Base-by-base conservation (phyloP, 2,797 vertebrate genomes). In the Antennarius maculatus region DNA sequence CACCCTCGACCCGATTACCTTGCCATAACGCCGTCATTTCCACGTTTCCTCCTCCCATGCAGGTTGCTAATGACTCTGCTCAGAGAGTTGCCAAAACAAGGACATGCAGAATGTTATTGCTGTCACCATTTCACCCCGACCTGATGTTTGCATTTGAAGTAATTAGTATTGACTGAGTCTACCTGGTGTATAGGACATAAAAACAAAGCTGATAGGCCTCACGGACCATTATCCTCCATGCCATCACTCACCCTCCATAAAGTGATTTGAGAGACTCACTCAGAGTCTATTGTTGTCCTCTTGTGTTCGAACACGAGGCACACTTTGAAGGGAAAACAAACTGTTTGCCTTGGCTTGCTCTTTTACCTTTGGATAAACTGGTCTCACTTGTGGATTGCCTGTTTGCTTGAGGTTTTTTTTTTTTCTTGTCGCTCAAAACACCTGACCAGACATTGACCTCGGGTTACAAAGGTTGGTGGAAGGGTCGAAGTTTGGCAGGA, bases 381-480 rank as follows among this genome's bases (percentile, higher is more conserved):
- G 64, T 65, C 65, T 68, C 76, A 53, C 76, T 78, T 76, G 84
- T 68, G 61, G 79, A 83, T 81, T 66, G 80, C 83, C 74, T 91
- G 76, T 92, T 93, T 93, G 88, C 80, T 74, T 55, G 70, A 68
- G 74, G 17, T 64, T 69, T 83, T 82, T 68, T 72, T 17, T 61
- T 29, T 28, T 59, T 61, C 63, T 70, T 76, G 61, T 53, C 34
- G 66, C 78, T 75, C 53, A 55, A 74, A 88, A 85, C 92, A 93
- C 91, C 93, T 97, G 96, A 97, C 95, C 96, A 96, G 80, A 82
- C 84, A 70, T 74, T 96, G 96, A 96, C 96, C 96, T 93, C 79
- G 73, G 84, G 94, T 93, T 93, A 85, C 84, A 18, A 28, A 83
- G 79, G 83, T 60, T 69, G 71, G 52, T 74, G 59, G 61, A 75